Percentiles rank a stretch among this genome's conserved stretches.
Evolutionary conservation across 2,113 vertebrate genomes (phyloP).

Genomic region (Centropristis striata): DNA sequence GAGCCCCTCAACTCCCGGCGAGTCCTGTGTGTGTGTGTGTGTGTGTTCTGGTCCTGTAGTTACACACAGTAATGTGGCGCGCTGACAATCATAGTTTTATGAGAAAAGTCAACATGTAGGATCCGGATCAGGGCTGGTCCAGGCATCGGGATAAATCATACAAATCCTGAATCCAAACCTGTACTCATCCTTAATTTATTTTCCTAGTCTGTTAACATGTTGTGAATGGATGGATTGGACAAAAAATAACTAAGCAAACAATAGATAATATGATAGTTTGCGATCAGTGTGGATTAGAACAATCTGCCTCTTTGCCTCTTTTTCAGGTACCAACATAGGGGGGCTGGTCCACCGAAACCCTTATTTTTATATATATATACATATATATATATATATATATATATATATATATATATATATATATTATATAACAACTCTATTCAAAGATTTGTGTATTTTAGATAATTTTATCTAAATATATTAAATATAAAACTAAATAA

Average conservation of each 20-base stretch:
- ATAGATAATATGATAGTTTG: not conserved
- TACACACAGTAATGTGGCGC: not conserved
- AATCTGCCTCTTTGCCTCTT: no score
- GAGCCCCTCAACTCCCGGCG: not conserved
- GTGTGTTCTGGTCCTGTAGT: not conserved
- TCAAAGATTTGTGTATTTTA: no score
- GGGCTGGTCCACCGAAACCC: no score
- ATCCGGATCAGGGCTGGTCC: not conserved
- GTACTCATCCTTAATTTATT: not conserved
- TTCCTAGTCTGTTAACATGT: not conserved
- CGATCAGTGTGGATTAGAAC: no score
- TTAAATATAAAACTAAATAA: no score
- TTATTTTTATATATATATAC: no score
- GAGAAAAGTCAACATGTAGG: not conserved
- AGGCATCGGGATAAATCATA: not conserved
- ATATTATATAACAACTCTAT: no score
- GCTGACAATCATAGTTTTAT: not conserved
- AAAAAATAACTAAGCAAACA: not conserved
- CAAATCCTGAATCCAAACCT: not conserved
- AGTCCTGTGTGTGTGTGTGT: not conserved
- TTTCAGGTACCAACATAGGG: no score
- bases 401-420: no score
- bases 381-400: no score
- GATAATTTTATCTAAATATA: no score
- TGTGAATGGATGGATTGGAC: no score